These are phyloP conservation scores for Babyrousa celebensis DNA, from an alignment of 2,797 vertebrate genomes.

Conservation along the genomic window DNA sequence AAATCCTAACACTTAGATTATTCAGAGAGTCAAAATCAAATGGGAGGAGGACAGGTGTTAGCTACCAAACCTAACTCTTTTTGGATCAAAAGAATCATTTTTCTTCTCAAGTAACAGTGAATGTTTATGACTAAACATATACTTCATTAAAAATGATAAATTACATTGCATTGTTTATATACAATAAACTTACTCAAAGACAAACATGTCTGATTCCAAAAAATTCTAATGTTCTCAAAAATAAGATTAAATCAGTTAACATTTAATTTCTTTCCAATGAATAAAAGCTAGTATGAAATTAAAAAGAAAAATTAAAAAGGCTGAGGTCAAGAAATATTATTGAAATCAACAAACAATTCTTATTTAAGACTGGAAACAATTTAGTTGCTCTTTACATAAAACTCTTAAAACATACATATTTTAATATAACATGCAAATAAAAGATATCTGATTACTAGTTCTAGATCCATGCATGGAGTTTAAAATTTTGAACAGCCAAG, in stretches of 20 bases:
- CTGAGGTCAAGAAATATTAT: slow-evolving; percentile 16
- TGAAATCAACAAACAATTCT: not conserved
- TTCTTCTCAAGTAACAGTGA: not conserved
- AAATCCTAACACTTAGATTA: not conserved
- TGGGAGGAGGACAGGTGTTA: not conserved
- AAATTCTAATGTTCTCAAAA: slow-evolving; percentile 31
- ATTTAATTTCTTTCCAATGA: slow-evolving; percentile 27
- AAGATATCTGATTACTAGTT: slow-evolving; percentile 14
- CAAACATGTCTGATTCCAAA: slow-evolving; percentile 7
- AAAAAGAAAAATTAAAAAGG: slow-evolving; percentile 58
- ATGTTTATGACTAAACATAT: not conserved
- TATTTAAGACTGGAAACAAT: slow-evolving; percentile 6
- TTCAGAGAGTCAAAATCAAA: slow-evolving; percentile 25
- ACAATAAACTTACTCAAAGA: slow-evolving; percentile 58
- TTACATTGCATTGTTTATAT: slow-evolving; percentile 2
- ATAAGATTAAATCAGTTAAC: slow-evolving; percentile 53
- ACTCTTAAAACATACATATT: slow-evolving; percentile 27
- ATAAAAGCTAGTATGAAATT: slow-evolving; percentile 12
- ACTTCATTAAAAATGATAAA: slow-evolving; percentile 34
- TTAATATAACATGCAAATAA: slow-evolving; percentile 44
- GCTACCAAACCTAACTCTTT: slow-evolving; percentile 25
- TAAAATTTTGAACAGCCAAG: slow-evolving; percentile 47
- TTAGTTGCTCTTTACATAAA: not conserved
- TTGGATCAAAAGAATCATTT: slow-evolving; percentile 10
- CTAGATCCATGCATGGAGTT: not conserved